Base-by-base conservation (phyloP, 2,113 vertebrate genomes). In the Morone saxatilis region DNA sequence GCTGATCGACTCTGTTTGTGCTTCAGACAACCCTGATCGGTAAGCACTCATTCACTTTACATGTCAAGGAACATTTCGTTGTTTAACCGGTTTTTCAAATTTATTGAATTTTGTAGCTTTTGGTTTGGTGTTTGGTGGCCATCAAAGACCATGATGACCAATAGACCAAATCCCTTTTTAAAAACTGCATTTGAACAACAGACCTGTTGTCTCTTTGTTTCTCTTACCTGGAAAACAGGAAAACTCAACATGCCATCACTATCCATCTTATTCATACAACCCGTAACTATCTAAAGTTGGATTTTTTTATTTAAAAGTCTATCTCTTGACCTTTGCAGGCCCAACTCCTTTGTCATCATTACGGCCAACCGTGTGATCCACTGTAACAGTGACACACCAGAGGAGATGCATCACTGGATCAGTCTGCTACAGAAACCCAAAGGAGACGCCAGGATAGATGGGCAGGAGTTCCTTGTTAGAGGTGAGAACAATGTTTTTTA, bases 321-420 rank as follows among this genome's bases (percentile, higher is more conserved):
- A 4, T 50, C 2, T 11, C 47, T 25, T 73, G 13, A 25, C 8
- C 25, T 72, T 38, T 78, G n/a, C 87, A 98, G 97, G 85, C 97
- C 97, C 0, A 98, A 98, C 90, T 98, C 97, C 17, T 98, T 98
- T 80, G 97, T 98, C 92, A 98, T 98, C 89, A 98, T 98, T 87
- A 97, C 97, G 56, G 97, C 97, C 63, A 98, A 98, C 84, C 95
- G 97, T 1, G 97, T 98, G 90, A 97, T 98, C 92, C 97, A 98
- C 94, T 98, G 97, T 92, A 98, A 98, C 91, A 97, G 97, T 0
- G 97, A 98, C 92, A 97, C 96, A 1, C 96, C 97, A 0, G 97
- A 98, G 93, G 97, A 98, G 90, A 98, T 98, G 97, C 97, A 98
- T 71, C 97, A 98, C 91, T 98, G 97, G 97, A 98, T 98, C 91